Base-by-base conservation (phyloP, 2,888 invertebrate species). In the Hartigia nigra region DNA sequence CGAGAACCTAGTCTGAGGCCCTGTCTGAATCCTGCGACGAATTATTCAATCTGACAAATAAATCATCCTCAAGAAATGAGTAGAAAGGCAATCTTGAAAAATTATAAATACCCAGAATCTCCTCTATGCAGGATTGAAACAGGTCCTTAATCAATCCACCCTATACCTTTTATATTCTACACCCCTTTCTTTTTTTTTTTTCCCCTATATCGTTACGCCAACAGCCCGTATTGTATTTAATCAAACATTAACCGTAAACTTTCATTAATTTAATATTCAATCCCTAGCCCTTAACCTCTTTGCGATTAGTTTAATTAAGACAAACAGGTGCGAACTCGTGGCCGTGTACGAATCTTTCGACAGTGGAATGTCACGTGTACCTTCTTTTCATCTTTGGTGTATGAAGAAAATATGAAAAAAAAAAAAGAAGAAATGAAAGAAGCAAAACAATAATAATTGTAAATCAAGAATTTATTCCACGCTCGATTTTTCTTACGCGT, bases 1-100 rank as follows among this genome's bases (percentile, higher is more conserved):
- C 84, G 85, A 87, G 55, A 55, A 85, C 87, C 88, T 88, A 89
- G 89, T 90, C 89, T 85, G 86, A 85, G 88, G 87, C 84, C 85
- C 86, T 86, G 86, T 85, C 83, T 88, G 84, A 83, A 84, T 85
- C 84, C 84, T 85, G 84, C 82, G 82, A 79, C 83, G 75, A 76
- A 83, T 79, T 78, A 80, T 82, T 83, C 83, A 23, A 55, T 55
- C 55, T 23, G 55, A 55, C 2, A 9, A 23, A 55, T 23, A 5
- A 9, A 55, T 55, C 23, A 9, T 23, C 23, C 23, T 72, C 12
- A 72, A 72, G 32, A 31, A 31, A 31, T 1, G 11, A 32, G 11
- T 12, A 32, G 72, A 72, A 31, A 34, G 31, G 72, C 12, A 76
- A 76, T 39, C 74, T 79, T 79, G 11, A 34, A 70, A 36, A 31